Evolutionary conservation across 2,113 vertebrate genomes (phyloP).

Genomic region (Atherinomorus stipes): DNA sequence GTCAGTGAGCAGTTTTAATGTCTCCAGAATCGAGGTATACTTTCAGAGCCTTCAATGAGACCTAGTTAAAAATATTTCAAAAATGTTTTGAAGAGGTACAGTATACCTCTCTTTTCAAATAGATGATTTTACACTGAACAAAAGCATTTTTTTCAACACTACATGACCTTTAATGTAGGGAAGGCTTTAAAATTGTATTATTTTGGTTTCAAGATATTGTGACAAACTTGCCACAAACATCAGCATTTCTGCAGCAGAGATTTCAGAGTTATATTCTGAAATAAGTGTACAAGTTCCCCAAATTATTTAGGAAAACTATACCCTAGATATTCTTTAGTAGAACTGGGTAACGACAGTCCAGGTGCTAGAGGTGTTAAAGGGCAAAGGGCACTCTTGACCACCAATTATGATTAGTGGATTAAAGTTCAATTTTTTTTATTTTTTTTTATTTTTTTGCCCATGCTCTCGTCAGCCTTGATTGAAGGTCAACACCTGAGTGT

Average conservation of each 20-base stretch:
- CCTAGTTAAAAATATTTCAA: conserved; percentile 1
- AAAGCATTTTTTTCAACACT: neutral
- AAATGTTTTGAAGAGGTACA: neutral
- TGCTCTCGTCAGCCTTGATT: no score
- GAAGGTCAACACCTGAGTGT: neutral
- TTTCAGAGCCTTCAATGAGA: neutral
- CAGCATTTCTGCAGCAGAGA: no score
- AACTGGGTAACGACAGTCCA: neutral
- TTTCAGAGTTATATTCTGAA: no score
- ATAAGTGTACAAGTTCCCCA: no score
- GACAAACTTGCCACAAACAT: no score
- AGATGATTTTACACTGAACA: neutral
- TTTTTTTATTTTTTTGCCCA: no score
- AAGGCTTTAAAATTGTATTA: neutral
- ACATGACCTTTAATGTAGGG: neutral
- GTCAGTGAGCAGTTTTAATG: conserved; percentile 39
- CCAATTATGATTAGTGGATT: no score
- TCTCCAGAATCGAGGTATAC: conserved; percentile 12
- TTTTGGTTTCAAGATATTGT: no score
- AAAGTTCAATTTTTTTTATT: no score
- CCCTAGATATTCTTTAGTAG: no score
- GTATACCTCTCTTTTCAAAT: neutral
- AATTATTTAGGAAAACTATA: no score
- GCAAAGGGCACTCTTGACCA: neutral
- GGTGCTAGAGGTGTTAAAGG: neutral